Conservation (phyloP, 35 echinoderm and acorn worm species). For the Hemicentrotus pulcherrimus region DNA sequence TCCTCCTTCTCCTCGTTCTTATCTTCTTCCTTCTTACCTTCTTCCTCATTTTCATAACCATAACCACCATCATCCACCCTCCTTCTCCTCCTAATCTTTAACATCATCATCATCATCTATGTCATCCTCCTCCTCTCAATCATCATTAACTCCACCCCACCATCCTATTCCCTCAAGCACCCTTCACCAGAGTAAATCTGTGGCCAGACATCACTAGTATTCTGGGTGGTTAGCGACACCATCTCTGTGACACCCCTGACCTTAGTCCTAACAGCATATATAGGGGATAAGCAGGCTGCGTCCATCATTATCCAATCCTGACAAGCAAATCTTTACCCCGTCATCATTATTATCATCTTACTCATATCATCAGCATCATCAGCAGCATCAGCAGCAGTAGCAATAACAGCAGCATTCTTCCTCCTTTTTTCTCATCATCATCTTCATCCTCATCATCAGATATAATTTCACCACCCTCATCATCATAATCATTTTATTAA, state of each 20-base stretch:
- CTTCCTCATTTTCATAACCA: too few species aligned
- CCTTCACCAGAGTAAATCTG: constrained; percentile 19
- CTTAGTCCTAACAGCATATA: neutral
- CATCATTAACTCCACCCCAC: neutral
- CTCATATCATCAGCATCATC: neutral
- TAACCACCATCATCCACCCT: neutral
- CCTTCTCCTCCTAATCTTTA: neutral
- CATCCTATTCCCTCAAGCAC: too few species aligned
- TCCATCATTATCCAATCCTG: neutral
- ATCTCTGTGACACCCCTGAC: neutral
- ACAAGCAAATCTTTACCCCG: neutral
- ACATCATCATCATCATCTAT: neutral
- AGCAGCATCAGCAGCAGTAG: neutral
- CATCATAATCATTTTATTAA: neutral
- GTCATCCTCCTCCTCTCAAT: neutral
- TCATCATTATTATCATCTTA: neutral
- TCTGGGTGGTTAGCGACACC: neutral
- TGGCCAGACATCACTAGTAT: neutral
- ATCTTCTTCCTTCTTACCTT: too few species aligned
- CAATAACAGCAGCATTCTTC: too few species aligned
- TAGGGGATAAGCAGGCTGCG: neutral
- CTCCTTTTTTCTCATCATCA: neutral
- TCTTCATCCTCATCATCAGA: neutral
- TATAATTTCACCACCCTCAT: neutral
- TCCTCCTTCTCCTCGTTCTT: too few species aligned